phyloP scores from a whole-genome alignment of 2,113 vertebrate genomes.

The Otus sunia region DNA sequence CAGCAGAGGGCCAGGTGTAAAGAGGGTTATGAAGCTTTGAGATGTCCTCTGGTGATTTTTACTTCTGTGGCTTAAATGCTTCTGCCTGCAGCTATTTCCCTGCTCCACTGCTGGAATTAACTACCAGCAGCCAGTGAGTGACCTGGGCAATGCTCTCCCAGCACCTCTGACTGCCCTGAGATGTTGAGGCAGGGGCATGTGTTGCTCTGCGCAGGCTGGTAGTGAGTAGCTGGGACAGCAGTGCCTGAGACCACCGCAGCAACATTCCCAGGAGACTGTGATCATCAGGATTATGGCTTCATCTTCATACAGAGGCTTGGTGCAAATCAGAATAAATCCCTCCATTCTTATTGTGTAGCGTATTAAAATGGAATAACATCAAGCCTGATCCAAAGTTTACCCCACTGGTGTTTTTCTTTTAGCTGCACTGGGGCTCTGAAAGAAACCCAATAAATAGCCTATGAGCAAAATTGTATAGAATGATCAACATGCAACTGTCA shows the following conservation, averaged over 20 bases:
- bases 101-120: not conserved
- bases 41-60: not conserved
- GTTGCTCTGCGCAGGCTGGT: not conserved
- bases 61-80: not conserved
- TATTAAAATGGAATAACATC: not conserved
- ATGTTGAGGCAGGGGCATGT: not conserved
- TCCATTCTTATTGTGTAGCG: not conserved
- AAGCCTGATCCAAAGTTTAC: not conserved
- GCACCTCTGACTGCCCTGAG: not conserved
- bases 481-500: constrained; percentile 7
- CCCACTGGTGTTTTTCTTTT: not conserved
- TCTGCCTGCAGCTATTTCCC: not conserved
- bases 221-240: not conserved
- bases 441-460: not conserved
- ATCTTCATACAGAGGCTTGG: fast-evolving
- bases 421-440: not conserved
- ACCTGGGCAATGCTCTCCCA: fast-evolving
- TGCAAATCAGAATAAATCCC: not conserved
- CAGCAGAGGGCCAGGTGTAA: not conserved
- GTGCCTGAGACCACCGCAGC: not conserved
- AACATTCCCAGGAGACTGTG: not conserved
- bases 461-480: not conserved
- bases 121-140: not conserved
- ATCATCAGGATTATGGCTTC: not conserved
- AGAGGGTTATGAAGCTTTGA: not conserved